Conservation (phyloP, 2,797 vertebrate genomes). For the Sebastes nivosus region DNA sequence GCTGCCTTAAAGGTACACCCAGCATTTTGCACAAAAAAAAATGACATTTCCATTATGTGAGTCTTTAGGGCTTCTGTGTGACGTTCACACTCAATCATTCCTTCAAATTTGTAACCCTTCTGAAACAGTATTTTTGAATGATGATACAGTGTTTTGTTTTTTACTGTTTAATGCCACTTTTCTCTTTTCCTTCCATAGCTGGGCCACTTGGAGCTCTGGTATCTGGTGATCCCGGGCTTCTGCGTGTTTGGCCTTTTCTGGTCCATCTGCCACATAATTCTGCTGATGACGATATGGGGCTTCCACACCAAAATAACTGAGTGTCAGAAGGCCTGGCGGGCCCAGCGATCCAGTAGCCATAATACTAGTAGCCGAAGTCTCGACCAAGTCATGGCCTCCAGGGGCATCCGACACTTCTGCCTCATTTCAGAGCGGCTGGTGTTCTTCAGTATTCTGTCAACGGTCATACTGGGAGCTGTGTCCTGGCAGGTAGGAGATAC, state of each 20-base stretch:
- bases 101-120: not conserved
- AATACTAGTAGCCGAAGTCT: slow-evolving; percentile 81
- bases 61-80: not conserved
- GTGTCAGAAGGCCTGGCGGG: slow-evolving; percentile 90
- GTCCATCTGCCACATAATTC: slow-evolving; percentile 93
- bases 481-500: slow-evolving; percentile 94
- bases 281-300: slow-evolving; percentile 96
- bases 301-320: slow-evolving; percentile 96
- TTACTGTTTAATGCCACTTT: not conserved
- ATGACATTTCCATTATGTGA: not conserved
- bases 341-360: slow-evolving; percentile 84
- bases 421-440: slow-evolving; percentile 96
- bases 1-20: slow-evolving; percentile 75
- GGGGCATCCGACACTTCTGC: slow-evolving; percentile 98
- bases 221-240: slow-evolving; percentile 98
- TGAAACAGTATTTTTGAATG: not conserved
- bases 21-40: not conserved
- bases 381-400: slow-evolving; percentile 96
- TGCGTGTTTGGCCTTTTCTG: slow-evolving; percentile 96
- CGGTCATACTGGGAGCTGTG: slow-evolving; percentile 90
- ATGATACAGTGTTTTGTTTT: not conserved
- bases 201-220: slow-evolving; percentile 90
- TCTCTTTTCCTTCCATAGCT: slow-evolving; percentile 66
- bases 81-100: not conserved
- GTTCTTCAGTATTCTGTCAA: slow-evolving; percentile 93